Base-by-base conservation (phyloP, 2,113 vertebrate genomes). In the Tyto alba region DNA sequence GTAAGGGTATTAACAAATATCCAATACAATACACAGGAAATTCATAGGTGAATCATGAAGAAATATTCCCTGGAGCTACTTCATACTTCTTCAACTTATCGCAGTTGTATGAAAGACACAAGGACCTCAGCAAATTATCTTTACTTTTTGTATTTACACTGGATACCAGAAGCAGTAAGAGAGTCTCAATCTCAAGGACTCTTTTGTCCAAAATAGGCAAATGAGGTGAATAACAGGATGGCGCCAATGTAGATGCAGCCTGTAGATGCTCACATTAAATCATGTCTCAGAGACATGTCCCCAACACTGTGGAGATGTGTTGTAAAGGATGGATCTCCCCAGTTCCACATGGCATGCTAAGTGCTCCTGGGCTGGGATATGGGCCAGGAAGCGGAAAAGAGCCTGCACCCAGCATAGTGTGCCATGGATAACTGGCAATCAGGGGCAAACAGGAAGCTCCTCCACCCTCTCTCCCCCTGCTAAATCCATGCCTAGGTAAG, bases 341-440 rank as follows among this genome's bases (percentile, higher is more conserved):
- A 56, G 26, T 21, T 60, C 57, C 7, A 7, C 38, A 21, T 2
- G 0, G 16, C 13, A 10, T 16, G 7, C 48, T 40, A 52, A 89
- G 40, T 60, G 36, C 14, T 36, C 10, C 21, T 50, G 66, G 72
- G 27, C 5, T 53, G 40, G 48, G 18, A 43, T n/a, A 43, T 2
- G 20, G 59, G 13, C 32, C 29, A 55, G 60, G 86, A 55, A 82
- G 47, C 11, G 41, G 56, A 34, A 88, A 59, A 69, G 10, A 34
- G 7, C 7, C 53, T 0, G 0, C 16, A 47, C 10, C 23, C 18
- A 10, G 34, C 62, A 75, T 10, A 36, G 16, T 16, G 21, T 56
- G 18, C 27, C 29, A 22, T 15, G 7, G 6, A 6, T 36, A 83
- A 56, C 1, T 60, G 8, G 6, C 27, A 91, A 32, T 6, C 15